A percentile compares a stretch with the other conserved stretches of the same genome.
phyloP scores from a whole-genome alignment of 2,888 invertebrate genomes.

The Tipula lateralis region DNA sequence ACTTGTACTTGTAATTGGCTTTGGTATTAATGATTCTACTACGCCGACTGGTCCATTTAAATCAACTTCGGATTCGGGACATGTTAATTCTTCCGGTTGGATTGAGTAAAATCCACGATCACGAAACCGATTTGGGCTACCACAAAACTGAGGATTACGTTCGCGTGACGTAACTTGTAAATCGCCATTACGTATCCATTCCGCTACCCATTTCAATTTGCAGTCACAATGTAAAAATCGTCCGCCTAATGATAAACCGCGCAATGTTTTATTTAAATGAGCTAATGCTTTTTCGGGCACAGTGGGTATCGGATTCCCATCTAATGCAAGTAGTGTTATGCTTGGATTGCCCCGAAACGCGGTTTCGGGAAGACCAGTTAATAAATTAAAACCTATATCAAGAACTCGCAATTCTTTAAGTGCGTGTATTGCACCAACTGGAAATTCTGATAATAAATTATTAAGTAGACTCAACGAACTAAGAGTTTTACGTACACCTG shows the following conservation, averaged over 20 bases:
- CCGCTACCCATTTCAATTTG: slow-evolving; percentile 78
- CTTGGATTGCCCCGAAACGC: slow-evolving; percentile 79
- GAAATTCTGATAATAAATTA: slow-evolving; percentile 83
- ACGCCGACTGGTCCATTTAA: slow-evolving; percentile 47
- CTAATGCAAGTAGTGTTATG: slow-evolving; percentile 80
- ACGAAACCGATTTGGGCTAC: slow-evolving; percentile 71
- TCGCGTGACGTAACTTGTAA: slow-evolving; percentile 86
- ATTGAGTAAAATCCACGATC: slow-evolving; percentile 84
- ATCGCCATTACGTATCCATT: slow-evolving; percentile 84
- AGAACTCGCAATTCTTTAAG: slow-evolving; percentile 78
- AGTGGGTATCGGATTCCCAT: slow-evolving; percentile 83
- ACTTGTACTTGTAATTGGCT: slow-evolving; percentile 45
- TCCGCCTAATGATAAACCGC: slow-evolving; percentile 83
- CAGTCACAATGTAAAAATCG: slow-evolving; percentile 86
- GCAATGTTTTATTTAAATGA: slow-evolving; percentile 73
- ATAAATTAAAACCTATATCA: slow-evolving; percentile 86
- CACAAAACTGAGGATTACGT: slow-evolving; percentile 88
- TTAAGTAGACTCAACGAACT: slow-evolving; percentile 85
- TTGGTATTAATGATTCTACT: slow-evolving; percentile 46
- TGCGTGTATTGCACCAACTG: slow-evolving; percentile 70
- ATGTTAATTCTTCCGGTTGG: slow-evolving; percentile 67
- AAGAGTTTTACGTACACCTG: slow-evolving; percentile 72
- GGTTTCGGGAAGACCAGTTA: slow-evolving; percentile 72
- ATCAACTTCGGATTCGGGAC: slow-evolving; percentile 55
- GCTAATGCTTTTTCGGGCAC: slow-evolving; percentile 73